Percentiles rank a stretch among this genome's conserved stretches.
Conservation (phyloP, 2,797 vertebrate genomes). For the Anableps anableps region DNA sequence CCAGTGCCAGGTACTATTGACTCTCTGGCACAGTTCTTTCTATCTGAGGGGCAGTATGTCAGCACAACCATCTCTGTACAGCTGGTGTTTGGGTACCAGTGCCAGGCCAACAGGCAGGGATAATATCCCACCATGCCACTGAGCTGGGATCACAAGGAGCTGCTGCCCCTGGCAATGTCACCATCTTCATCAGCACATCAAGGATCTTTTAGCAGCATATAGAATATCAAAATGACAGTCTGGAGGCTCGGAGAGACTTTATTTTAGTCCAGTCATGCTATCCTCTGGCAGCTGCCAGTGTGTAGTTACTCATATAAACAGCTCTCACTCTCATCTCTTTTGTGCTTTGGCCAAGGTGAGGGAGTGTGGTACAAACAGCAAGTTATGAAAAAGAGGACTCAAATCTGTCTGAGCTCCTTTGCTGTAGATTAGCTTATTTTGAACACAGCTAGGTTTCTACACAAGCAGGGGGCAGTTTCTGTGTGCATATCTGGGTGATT, state of each 20-base stretch:
- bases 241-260: conserved; percentile 41
- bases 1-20: conserved; percentile 76
- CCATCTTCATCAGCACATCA: conserved; percentile 45
- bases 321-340: conserved; percentile 62
- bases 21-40: conserved; percentile 67
- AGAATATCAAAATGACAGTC: conserved; percentile 31
- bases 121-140: conserved; percentile 42
- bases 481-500: conserved; percentile 37
- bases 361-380: conserved; percentile 56
- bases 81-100: conserved; percentile 61
- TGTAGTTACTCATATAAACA: conserved; percentile 54
- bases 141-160: conserved; percentile 47
- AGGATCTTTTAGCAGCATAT: conserved; percentile 27
- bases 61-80: conserved; percentile 72
- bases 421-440: conserved; percentile 96
- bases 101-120: conserved; percentile 53
- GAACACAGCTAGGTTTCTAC: conserved; percentile 87
- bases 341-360: conserved; percentile 58
- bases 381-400: conserved; percentile 75
- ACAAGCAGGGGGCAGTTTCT: conserved; percentile 72
- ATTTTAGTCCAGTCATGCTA: conserved; percentile 52
- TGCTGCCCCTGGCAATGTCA: conserved; percentile 48
- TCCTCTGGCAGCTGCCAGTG: conserved; percentile 41
- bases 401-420: conserved; percentile 86
- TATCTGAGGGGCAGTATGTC: conserved; percentile 69